Evolutionary conservation across 2,797 vertebrate species (phyloP).

Genomic region (Natrix natrix): DNA sequence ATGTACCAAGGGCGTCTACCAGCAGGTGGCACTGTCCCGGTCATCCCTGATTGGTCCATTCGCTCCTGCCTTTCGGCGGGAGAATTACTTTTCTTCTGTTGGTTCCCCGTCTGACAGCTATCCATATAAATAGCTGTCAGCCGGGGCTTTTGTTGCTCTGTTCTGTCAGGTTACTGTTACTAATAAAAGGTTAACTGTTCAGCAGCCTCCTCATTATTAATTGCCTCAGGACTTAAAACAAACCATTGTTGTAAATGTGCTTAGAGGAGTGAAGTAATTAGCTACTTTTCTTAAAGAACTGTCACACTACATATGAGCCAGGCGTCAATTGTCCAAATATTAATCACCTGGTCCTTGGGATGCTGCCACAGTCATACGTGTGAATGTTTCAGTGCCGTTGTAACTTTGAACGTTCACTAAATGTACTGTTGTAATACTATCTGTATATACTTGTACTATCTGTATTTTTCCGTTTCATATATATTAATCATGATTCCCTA

Average conservation of each 20-base stretch:
- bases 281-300: neutral
- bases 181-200: too few species aligned
- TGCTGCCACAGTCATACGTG: neutral
- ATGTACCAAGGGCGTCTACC: too few species aligned
- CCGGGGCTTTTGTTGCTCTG: too few species aligned
- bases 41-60: too few species aligned
- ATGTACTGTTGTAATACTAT: neutral
- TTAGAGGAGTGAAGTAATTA: slow-evolving; percentile 13
- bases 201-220: too few species aligned
- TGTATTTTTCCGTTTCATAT: neutral
- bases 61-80: too few species aligned
- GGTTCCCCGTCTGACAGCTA: too few species aligned
- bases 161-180: too few species aligned
- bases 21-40: too few species aligned
- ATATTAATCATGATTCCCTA: neutral
- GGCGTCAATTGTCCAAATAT: neutral
- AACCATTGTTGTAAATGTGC: slow-evolving; percentile 37
- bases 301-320: neutral
- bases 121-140: too few species aligned
- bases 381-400: neutral
- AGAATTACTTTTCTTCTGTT: too few species aligned
- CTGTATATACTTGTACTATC: neutral
- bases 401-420: neutral
- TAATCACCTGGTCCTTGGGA: neutral
- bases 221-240: too few species aligned